Conservation (phyloP, 1,140 invertebrate species). For the Stegodyphus dumicola region DNA sequence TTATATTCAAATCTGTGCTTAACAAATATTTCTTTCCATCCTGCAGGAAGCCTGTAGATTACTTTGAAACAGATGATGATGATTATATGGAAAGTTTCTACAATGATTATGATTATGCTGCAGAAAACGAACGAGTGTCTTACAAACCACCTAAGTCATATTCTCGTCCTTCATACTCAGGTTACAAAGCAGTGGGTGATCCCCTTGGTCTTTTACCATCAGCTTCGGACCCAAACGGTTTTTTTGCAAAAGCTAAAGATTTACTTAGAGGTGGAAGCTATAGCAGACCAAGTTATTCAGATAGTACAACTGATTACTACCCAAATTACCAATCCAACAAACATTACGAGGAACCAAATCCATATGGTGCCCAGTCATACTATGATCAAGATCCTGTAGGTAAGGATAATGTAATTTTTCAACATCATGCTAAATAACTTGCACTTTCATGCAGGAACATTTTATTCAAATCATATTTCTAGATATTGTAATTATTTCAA, state of each 20-base stretch:
- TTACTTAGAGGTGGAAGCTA: constrained; percentile 24
- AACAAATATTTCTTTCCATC: too few species aligned
- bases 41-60: constrained; percentile 30
- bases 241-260: constrained; percentile 44
- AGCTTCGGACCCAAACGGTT: constrained; percentile 25
- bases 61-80: constrained; percentile 23
- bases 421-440: neutral
- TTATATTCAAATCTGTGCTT: too few species aligned
- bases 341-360: constrained; percentile 6
- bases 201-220: constrained; percentile 29
- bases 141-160: constrained; percentile 11
- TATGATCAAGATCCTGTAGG: constrained; percentile 1
- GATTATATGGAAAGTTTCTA: constrained; percentile 40
- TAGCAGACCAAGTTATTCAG: constrained; percentile 18
- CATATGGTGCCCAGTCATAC: neutral
- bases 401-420: neutral
- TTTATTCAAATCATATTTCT: too few species aligned
- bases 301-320: constrained; percentile 6
- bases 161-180: neutral
- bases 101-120: constrained; percentile 19
- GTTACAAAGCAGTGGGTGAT: neutral
- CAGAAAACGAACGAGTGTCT: neutral
- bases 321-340: constrained; percentile 21
- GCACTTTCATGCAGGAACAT: too few species aligned
- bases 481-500: too few species aligned